A percentile compares a stretch with the other conserved stretches of the same genome.
phyloP scores from a whole-genome alignment of 2,113 vertebrate genomes.

The Bufo gargarizans region DNA sequence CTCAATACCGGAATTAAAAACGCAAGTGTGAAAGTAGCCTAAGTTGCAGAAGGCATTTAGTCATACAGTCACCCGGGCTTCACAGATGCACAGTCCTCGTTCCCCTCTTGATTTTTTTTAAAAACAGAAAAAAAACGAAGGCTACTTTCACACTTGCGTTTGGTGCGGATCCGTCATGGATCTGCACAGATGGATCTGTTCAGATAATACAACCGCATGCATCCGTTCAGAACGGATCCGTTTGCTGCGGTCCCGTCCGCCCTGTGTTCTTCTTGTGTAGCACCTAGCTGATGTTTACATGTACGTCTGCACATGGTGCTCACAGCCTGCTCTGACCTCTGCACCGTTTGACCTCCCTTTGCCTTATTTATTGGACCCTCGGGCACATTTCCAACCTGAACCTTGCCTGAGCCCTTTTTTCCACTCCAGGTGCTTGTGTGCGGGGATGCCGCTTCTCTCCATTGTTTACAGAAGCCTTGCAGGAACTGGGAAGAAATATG shows the following conservation, averaged over 20 bases:
- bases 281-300: neutral
- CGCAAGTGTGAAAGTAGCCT: too few species aligned
- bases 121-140: too few species aligned
- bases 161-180: too few species aligned
- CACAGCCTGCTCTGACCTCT: neutral
- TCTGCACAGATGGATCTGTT: too few species aligned
- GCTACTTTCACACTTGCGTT: too few species aligned
- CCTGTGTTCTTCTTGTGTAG: neutral
- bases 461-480: neutral
- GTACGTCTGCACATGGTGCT: neutral
- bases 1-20: too few species aligned
- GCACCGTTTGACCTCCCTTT: neutral
- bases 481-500: neutral
- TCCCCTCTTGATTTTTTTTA: too few species aligned
- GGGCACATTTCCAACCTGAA: neutral
- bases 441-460: neutral
- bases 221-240: too few species aligned
- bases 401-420: neutral
- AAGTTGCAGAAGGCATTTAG: too few species aligned
- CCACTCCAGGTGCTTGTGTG: slow-evolving; percentile 22
- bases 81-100: too few species aligned
- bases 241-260: neutral
- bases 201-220: too few species aligned
- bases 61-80: too few species aligned
- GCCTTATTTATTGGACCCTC: slow-evolving; percentile 8